Evolutionary conservation across 2,113 vertebrate species (phyloP).

Genomic region (Gallinago media): DNA sequence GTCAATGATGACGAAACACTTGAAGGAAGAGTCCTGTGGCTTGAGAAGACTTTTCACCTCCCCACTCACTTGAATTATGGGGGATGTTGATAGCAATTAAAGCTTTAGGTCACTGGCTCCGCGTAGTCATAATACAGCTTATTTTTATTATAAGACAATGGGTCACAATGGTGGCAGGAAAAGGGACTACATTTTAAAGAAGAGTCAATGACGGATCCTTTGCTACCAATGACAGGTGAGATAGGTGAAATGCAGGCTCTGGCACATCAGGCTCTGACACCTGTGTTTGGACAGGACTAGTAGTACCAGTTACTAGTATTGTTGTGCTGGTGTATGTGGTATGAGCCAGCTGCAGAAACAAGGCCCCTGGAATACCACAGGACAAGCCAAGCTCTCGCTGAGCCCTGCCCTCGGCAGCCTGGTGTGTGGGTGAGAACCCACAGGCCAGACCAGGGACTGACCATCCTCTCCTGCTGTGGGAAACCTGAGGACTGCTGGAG

Average conservation of each 20-base stretch:
- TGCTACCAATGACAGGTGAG: not conserved
- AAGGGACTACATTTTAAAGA: not conserved
- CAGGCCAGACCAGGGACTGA: fast-evolving
- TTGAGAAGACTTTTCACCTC: not conserved
- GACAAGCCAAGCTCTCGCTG: not conserved
- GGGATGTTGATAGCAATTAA: not conserved
- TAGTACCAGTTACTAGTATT: not conserved
- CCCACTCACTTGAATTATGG: not conserved
- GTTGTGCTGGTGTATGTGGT: not conserved
- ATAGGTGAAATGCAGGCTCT: not conserved
- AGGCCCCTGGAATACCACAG: fast-evolving
- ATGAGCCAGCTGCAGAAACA: not conserved
- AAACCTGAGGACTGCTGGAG: fast-evolving
- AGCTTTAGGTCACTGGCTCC: not conserved
- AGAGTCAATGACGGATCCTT: fast-evolving
- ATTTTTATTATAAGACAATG: not conserved
- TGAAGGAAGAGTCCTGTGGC: not conserved
- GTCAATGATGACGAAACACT: not conserved
- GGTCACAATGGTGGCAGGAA: not conserved
- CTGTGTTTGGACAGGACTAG: not conserved
- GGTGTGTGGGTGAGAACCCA: fast-evolving
- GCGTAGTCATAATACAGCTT: not conserved
- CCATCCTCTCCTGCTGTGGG: fast-evolving
- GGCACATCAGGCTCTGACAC: not conserved
- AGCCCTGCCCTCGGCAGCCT: not conserved